Evolutionary conservation across 2,888 invertebrate species (phyloP), one percentile per base, ranked within the genome.

Genomic region (Myopa testacea): DNA sequence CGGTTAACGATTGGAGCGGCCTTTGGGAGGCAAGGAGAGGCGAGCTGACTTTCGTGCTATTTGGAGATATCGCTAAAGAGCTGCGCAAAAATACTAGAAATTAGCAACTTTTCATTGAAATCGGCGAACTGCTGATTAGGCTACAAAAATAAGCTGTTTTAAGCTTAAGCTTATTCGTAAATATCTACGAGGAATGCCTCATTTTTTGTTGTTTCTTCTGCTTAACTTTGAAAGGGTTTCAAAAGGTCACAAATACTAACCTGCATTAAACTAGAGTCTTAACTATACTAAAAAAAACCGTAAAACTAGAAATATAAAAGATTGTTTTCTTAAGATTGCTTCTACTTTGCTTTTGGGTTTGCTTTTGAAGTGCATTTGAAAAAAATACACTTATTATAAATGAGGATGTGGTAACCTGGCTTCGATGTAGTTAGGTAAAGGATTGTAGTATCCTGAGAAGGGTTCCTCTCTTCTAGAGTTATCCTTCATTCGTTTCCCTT

Each of bases 1-100:
- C 38, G 38, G 67, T 10, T 19, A 7, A 5, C 4, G 45, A 45
- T 6, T 45, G 1, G 45, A 37, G n/a, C 19, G 37, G 50, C 12
- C 26, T 26, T 26, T 26, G 26, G 65, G 60, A 26, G 40, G 38
- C 3, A 16, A 52, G 40, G 4, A 40, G 50, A 12, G 60, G n/a
- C n/a, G 50, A n/a, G 12, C 26, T 69, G 78, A 14, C 69, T 73
- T 63, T 78, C 69, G 78, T 78, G 74, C 74, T 74, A 74, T 78
- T 78, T 74, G 62, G 78, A 62, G 78, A 78, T 78, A 78, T 78
- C 78, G 69, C 38, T 38, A 62, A 60, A 67, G 37, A 76, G 76
- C 62, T n/a, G 69, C 14, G 38, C 12, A 67, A 60, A 77, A 69
- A 77, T 52, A 74, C 40, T 74, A 26, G 14, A 50, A 62, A 63